Conservation (phyloP, 2,888 invertebrate genomes). For the Chymomyza caudatula region DNA sequence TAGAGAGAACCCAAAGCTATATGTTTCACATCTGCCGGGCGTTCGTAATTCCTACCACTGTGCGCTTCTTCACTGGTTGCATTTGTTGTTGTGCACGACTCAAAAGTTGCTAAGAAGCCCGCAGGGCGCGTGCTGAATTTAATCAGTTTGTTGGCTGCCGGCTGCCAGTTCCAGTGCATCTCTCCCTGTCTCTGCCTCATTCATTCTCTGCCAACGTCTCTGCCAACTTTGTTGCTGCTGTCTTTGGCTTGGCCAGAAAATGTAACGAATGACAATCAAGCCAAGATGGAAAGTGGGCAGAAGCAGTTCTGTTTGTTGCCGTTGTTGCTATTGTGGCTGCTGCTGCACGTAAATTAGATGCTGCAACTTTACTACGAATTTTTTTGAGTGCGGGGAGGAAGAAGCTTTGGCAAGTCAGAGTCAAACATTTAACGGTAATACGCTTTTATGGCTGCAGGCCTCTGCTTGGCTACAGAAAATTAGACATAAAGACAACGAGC, state of each 20-base stretch:
- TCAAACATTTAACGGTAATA: conserved; percentile 73
- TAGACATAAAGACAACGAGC: conserved; percentile 61
- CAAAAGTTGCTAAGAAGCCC: conserved; percentile 73
- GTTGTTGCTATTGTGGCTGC: conserved; percentile 28
- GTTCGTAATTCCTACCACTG: too few species aligned
- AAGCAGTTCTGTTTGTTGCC: conserved; percentile 2
- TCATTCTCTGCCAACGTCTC: conserved; percentile 14
- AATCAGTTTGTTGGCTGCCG: conserved; percentile 72
- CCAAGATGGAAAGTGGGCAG: conserved; percentile 72
- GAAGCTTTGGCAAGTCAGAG: conserved; percentile 13
- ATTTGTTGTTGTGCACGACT: conserved; percentile 12
- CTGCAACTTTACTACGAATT: too few species aligned
- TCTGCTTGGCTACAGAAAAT: conserved; percentile 50
- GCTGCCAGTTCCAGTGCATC: conserved; percentile 22
- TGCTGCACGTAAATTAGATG: conserved; percentile 72
- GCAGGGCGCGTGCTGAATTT: conserved; percentile 77
- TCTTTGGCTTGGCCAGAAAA: conserved; percentile 27
- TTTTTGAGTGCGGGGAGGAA: conserved; percentile 20
- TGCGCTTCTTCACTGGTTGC: conserved; percentile 5
- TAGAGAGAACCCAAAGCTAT: too few species aligned
- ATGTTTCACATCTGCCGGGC: too few species aligned
- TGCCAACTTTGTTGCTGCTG: conserved; percentile 6
- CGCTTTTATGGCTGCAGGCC: conserved; percentile 72
- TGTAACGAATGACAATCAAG: conserved; percentile 71
- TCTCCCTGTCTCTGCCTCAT: neutral